Base-by-base conservation (phyloP, 1,140 invertebrate species). In the Theocolax elegans region DNA sequence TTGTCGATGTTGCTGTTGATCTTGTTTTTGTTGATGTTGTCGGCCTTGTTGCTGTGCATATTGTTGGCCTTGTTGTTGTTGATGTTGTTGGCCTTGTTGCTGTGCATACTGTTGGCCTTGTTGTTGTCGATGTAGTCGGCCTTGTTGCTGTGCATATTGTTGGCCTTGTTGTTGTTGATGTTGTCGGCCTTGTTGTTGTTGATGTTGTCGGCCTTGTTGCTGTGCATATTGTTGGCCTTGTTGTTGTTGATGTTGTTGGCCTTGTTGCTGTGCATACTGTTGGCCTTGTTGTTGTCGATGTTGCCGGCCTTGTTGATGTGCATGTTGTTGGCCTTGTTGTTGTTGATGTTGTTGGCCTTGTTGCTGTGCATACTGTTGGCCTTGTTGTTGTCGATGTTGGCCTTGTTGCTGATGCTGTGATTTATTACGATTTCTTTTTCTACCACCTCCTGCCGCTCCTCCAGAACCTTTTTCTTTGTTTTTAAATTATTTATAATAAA, bases 301-400 rank as follows among this genome's bases (percentile, higher is more conserved):
- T 4, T n/a, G n/a, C n/a, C n/a, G n/a, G n/a, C n/a, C n/a, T n/a
- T n/a, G n/a, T n/a, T n/a, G n/a, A n/a, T n/a, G n/a, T n/a, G n/a
- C n/a, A n/a, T n/a, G n/a, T n/a, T n/a, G n/a, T n/a, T n/a, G 51
- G 25, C 15, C 49, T 60, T 2, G 23, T n/a, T 15, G 13, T 15
- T 0, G 17, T 31, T 10, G 54, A 53, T 1, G 35, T 17, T 17
- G n/a, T n/a, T 0, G 23, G 17, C 12, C 3, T 19, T 62, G 54
- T 44, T 56, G 66, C n/a, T 29, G 46, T 23, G 15, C 53, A 8
- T 44, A 40, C 1, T 0, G 19, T 21, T 35, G 63, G 63, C 66
- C 46, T 68, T 73, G 60, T 23, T 59, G 71, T 62, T 40, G 60
- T 48, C 67, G 54, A 38, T 73, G 72, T 35, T 68, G 70, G 1